Conservation (phyloP, 2,888 invertebrate genomes). For the Drepana falcataria region DNA sequence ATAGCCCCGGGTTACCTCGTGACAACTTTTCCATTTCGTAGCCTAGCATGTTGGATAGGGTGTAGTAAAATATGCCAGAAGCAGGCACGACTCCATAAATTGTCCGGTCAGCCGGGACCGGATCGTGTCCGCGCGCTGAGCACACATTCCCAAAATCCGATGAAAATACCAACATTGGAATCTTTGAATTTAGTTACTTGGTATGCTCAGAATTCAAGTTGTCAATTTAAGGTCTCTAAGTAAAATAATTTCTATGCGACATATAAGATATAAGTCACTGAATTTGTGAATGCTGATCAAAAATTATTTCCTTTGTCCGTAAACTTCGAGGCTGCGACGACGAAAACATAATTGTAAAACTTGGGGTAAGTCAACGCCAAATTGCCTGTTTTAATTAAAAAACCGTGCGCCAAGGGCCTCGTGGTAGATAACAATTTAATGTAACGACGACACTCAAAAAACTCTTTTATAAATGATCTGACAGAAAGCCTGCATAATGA, state of each 20-base stretch:
- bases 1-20: constrained; percentile 43
- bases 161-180: constrained; percentile 1
- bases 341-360: constrained; percentile 57
- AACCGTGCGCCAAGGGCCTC: constrained; percentile 53
- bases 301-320: constrained; percentile 33
- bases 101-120: constrained; percentile 29
- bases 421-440: constrained; percentile 66
- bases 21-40: constrained; percentile 55
- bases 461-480: constrained; percentile 58
- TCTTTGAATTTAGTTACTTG: constrained; percentile 11
- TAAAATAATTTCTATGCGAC: neutral
- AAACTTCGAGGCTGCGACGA: constrained; percentile 38
- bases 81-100: constrained; percentile 45
- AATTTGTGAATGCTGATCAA: constrained; percentile 20
- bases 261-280: neutral
- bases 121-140: constrained; percentile 12
- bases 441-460: constrained; percentile 61
- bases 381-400: constrained; percentile 70
- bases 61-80: constrained; percentile 32
- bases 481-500: constrained; percentile 55
- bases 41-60: constrained; percentile 28
- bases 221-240: too few species aligned
- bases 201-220: neutral
- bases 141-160: neutral
- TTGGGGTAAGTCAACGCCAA: constrained; percentile 55